Evolutionary conservation across 53 echinoderm and acorn worm genomes (phyloP), one percentile per base, ranked within the genome.

Genomic region (Pentamera pediparva): DNA sequence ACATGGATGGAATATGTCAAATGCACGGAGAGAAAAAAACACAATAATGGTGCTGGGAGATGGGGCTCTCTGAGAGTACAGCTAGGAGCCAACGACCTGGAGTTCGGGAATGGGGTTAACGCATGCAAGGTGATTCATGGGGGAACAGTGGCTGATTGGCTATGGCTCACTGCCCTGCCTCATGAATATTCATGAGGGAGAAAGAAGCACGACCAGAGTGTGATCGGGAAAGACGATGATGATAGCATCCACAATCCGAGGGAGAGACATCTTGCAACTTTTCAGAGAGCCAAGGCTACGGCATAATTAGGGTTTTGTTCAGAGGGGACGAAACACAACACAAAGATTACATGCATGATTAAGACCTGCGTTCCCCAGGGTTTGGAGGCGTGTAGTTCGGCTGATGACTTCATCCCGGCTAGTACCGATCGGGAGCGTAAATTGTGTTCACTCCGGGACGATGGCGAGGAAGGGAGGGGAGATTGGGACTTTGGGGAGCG

Each of bases 271-370:
- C n/a, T n/a, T n/a, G n/a, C n/a, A n/a, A n/a, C n/a, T n/a, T n/a
- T n/a, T n/a, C n/a, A n/a, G n/a, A n/a, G 45, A 26, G 26, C 22
- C 26, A 57, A 67, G 67, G 41, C 67, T 41, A 17, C 41, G 45
- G 67, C 67, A 67, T 67, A 67, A 67, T 67, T 72, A 53, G 73
- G 52, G 55, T 72, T 54, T 51, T 32, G 73, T 53, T 51, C 73
- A 51, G 52, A 32, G 30, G 55, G 73, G 55, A 72, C 55, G 73
- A 52, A 72, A 72, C 55, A 51, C 73, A 53, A 72, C 73, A 72
- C 73, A 72, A 72, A 72, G 73, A 72, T 72, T 72, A 72, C 73
- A 72, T 36, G 73, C 73, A 72, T 72, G 73, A 72, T 72, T 72
- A 72, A 72, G 35, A 54, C 37, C 55, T 72, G 35, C 35, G 73